phyloP scores from a whole-genome alignment of 1,140 invertebrate species.

The Laodelphax striatellus region DNA sequence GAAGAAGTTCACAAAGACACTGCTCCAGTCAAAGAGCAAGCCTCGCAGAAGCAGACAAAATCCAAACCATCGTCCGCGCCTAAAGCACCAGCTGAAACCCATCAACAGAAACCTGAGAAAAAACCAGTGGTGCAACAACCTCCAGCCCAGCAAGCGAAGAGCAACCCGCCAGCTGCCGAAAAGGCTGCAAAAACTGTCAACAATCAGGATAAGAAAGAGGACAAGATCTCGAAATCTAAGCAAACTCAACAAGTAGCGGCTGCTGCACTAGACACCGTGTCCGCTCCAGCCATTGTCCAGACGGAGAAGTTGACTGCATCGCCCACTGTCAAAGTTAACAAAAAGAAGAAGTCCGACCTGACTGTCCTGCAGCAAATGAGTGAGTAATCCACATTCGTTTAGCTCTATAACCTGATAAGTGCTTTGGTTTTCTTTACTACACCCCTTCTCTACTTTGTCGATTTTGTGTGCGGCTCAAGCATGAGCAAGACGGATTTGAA shows the following conservation, averaged over 20 bases:
- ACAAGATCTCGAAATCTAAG: not conserved
- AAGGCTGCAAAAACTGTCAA: not conserved
- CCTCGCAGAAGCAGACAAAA: not conserved
- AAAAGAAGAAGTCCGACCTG: conserved; percentile 38
- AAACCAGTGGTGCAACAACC: not conserved
- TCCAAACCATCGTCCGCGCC: not conserved
- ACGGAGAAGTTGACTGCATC: not conserved
- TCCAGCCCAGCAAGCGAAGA: not conserved
- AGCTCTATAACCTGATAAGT: no score
- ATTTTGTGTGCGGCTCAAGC: no score
- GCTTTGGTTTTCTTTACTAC: no score
- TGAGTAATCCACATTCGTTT: conserved; percentile 16
- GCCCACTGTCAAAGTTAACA: conserved; percentile 29
- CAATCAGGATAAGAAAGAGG: not conserved
- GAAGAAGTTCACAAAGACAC: not conserved
- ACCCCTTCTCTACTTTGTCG: no score
- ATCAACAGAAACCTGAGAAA: not conserved
- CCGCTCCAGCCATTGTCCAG: not conserved
- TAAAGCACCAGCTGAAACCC: not conserved
- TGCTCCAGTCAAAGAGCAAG: not conserved
- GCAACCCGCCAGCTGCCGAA: not conserved
- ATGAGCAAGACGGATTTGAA: no score
- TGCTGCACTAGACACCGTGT: not conserved
- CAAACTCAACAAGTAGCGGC: not conserved
- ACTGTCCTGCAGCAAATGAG: conserved; percentile 34